phyloP scores from a whole-genome alignment of 2,888 invertebrate genomes.

The Nezara viridula region DNA sequence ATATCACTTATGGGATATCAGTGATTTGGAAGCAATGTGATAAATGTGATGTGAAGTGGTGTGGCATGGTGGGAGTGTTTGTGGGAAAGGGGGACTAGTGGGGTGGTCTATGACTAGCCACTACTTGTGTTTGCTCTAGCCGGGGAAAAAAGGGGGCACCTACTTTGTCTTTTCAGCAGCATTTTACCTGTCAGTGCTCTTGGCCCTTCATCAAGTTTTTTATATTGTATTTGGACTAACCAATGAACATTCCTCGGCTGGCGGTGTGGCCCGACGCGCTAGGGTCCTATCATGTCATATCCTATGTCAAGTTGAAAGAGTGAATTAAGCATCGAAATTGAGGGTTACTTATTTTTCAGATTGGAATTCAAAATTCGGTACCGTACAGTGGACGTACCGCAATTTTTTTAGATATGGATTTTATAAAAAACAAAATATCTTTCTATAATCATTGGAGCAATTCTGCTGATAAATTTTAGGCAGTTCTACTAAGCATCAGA shows the following conservation, averaged over 20 bases:
- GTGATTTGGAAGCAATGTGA: neutral
- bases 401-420: too few species aligned
- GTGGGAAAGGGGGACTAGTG: neutral
- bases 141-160: conserved; percentile 40
- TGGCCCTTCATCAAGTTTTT: conserved; percentile 47
- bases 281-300: neutral
- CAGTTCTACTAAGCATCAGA: too few species aligned
- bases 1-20: neutral
- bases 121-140: conserved; percentile 46
- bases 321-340: neutral
- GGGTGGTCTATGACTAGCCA: conserved; percentile 51
- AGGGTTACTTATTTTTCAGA: too few species aligned
- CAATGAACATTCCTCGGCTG: conserved; percentile 2
- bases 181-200: conserved; percentile 54
- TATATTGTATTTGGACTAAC: conserved; percentile 25
- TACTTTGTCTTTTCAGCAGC: conserved; percentile 56
- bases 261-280: neutral
- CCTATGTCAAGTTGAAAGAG: neutral
- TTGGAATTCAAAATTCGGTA: too few species aligned
- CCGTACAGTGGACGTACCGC: too few species aligned
- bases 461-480: too few species aligned
- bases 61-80: neutral
- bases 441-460: too few species aligned
- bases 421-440: too few species aligned
- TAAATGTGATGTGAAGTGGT: neutral